Evolutionary conservation across 2,797 vertebrate species (phyloP), one percentile per base, ranked within the genome.

Genomic region (Hydrophis major): DNA sequence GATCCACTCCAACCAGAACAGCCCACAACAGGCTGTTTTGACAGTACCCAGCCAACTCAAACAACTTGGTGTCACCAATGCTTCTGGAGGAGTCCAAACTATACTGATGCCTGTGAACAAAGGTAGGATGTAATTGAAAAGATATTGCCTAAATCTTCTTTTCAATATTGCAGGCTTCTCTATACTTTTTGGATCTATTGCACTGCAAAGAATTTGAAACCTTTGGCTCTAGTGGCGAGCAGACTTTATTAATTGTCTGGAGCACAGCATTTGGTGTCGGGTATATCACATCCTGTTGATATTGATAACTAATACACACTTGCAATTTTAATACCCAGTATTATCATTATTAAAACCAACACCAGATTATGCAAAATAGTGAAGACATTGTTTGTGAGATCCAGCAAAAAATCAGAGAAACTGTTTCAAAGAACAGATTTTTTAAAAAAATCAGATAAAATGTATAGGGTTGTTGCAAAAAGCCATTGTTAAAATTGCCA

Each of bases 21-120:
- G 96, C 96, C 98, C 98, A 90, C 99, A 99, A 96, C 99, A 99
- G 97, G 99, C 99, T 3, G 98, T 99, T 95, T 96, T 99, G 96
- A 99, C 98, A 11, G 98, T 99, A 95, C 99, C 99, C 94, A 99
- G 98, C 97, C 99, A 99, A 96, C 98, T 99, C 92, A 99, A 99
- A 96, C 99, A 99, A 96, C 98, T 99, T 93, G 98, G 98, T 59
- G 98, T 98, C 56, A 98, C 98, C 95, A 92, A 98, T 55, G 97
- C 98, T 32, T 98, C 98, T 22, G 98, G 98, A 89, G 98, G 98
- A n/a, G 97, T 99, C 95, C 99, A 99, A 97, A 99, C 99, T 28
- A 98, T 99, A 92, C 97, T 99, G 94, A 99, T 99, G 99, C 99
- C 99, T 91, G 98, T 99, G 92, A 98, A 98, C 94, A 99, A 99